Evolutionary conservation across 1,140 invertebrate species (phyloP).

Genomic region (Nasonia longicornis): DNA sequence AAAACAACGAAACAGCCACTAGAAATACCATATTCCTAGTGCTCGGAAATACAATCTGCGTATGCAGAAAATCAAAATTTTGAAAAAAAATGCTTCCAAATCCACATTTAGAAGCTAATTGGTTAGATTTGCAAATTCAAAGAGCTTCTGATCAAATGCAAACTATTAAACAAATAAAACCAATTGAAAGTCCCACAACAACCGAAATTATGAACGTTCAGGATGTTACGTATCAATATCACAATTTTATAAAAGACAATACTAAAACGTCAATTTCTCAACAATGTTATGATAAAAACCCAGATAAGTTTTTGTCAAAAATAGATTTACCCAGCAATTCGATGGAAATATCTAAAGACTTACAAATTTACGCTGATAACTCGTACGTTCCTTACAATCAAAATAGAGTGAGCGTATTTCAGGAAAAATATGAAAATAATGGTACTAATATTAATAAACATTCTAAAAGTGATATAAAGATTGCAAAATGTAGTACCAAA

Average conservation of each 20-base stretch:
- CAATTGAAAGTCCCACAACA: background rate
- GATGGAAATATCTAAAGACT: conserved; percentile 56
- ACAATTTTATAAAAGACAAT: background rate
- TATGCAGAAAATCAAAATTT: background rate
- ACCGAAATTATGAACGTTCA: background rate
- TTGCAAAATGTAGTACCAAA: conserved; percentile 56
- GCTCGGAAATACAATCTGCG: background rate
- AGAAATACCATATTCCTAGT: background rate
- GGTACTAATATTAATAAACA: conserved; percentile 30
- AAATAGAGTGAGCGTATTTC: conserved; percentile 56
- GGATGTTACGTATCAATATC: background rate
- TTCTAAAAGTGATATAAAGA: conserved; percentile 57
- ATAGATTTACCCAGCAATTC: conserved; percentile 55
- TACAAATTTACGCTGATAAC: conserved; percentile 58
- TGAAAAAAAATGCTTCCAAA: background rate
- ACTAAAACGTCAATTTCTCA: background rate
- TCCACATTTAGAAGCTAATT: background rate
- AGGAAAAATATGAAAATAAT: conserved; percentile 49
- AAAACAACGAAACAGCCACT: background rate
- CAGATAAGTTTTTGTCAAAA: background rate
- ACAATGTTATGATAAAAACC: background rate
- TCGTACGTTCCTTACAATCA: conserved; percentile 65
- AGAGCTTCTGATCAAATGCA: background rate
- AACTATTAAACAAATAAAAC: conserved; percentile 5
- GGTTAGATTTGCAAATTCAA: background rate